A percentile compares a stretch with the other conserved stretches of the same genome.
Evolutionary conservation across 2,888 invertebrate genomes (phyloP).

Genomic region (Lagria hirta): DNA sequence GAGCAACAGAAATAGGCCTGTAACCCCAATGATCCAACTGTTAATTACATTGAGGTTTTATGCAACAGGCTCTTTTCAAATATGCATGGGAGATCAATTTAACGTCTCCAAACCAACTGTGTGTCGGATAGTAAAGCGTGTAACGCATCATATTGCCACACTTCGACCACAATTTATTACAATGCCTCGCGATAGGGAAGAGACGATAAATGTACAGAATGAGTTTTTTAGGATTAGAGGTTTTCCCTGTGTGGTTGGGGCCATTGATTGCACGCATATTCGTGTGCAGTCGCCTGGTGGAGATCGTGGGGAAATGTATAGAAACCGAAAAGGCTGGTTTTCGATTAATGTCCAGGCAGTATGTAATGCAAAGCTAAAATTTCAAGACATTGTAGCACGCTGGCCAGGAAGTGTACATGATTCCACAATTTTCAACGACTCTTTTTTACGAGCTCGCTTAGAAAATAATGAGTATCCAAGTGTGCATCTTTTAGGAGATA

Average conservation of each 20-base stretch:
- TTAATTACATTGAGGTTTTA: too few species aligned
- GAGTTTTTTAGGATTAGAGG: not conserved
- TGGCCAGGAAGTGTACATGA: not conserved
- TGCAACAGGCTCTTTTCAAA: too few species aligned
- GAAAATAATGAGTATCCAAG: not conserved
- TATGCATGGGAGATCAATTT: too few species aligned
- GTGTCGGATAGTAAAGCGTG: too few species aligned
- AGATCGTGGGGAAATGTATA: not conserved
- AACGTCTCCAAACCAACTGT: too few species aligned
- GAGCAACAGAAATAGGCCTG: too few species aligned
- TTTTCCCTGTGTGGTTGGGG: not conserved
- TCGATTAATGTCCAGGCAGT: not conserved
- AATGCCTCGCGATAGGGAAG: too few species aligned
- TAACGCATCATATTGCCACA: too few species aligned
- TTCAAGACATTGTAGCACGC: not conserved
- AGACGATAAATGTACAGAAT: too few species aligned
- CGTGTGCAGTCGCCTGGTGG: not conserved
- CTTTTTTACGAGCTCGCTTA: not conserved
- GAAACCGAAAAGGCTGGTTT: not conserved
- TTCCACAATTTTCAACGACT: constrained; percentile 1
- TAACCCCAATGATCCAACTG: too few species aligned
- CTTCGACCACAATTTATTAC: too few species aligned
- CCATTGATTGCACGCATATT: not conserved
- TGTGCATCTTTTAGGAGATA: not conserved
- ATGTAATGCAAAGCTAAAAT: not conserved